Base-by-base conservation (phyloP, 2,797 vertebrate species). In the Mormyrops boulengeri region DNA sequence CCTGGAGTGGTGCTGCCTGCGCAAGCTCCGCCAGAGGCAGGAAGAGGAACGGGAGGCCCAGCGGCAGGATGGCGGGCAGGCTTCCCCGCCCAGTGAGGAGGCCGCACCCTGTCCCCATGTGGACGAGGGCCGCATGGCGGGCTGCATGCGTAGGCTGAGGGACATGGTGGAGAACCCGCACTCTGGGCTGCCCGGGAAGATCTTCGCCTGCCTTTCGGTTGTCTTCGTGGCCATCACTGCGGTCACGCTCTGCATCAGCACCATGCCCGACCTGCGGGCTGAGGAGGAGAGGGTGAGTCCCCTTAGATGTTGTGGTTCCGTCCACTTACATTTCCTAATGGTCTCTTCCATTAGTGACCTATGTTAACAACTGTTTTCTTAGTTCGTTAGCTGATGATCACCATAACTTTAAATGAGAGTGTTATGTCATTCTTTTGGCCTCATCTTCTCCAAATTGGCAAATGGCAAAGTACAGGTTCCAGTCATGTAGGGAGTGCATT, bases 101-200 rank as follows among this genome's bases (percentile, higher is more conserved):
- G 88, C 38, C 89, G 92, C 94, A 92, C 91, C 77, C 95, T 95
- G 90, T 92, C 91, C 57, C 86, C 85, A 0, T 0, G 93, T 92
- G 41, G 97, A 96, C 53, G 94, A 88, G 47, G 91, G 92, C 5
- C 92, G 92, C 1, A 9, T 93, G 17, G 93, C 92, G 44, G 91
- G 95, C 84, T 97, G 97, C 94, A 98, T 97, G 96, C 91, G 91
- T 69, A 95, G 95, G 91, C 97, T 99, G 91, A 96, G 97, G 94
- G 97, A 99, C 93, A 97, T 99, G 97, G 97, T 99, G 93, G 98
- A 99, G 93, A 97, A 98, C 92, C 98, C 98, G 2, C 97, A 97
- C 94, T 98, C 98, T 0, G 98, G 98, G 8, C 94, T 97, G 34
- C 97, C 98, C 0, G 98, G 98, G 91, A 99, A 98, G 95, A 97